Base-by-base conservation (phyloP, 2,888 invertebrate species). In the Troides aeacus region DNA sequence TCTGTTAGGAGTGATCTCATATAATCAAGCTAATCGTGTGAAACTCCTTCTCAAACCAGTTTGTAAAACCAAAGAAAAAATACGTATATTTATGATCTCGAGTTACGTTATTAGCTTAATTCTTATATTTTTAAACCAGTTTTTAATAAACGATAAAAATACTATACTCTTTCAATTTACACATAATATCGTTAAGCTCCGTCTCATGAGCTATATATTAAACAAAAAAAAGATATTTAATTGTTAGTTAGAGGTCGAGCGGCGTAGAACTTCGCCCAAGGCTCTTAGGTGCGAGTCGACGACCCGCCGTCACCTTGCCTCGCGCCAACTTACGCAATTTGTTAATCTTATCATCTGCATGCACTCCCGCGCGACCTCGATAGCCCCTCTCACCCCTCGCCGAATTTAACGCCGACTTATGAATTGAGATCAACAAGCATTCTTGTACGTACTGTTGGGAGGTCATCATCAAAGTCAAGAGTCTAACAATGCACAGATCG, bases 301-400 rank as follows among this genome's bases (percentile, higher is more conserved):
- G 92, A 92, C 92, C 92, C 86, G 84, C 83, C 86, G 85, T 91
- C 86, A 90, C 92, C 92, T 92, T 92, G 90, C 85, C 80, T 84
- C 86, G 87, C 85, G 84, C 81, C 79, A 84, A 84, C 88, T 91
- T 92, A 92, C 92, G 92, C 92, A 92, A 92, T 88, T 84, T 79
- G 84, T 84, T 89, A 90, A 91, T 91, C 90, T 92, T 91, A 92
- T 91, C 90, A 88, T 91, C 86, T 85, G 87, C 87, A 90, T 89
- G 87, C 87, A 85, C 84, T 85, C 86, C 83, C 83, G 83, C 81
- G 76, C 83, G 86, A 85, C 88, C 90, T 88, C 88, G 84, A 74
- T 78, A 73, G 73, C 76, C 83, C 84, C 88, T 79, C 84, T 80
- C 80, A 83, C 84, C 84, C 85, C 85, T 86, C 84, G 84, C 88